phyloP scores from a whole-genome alignment of 2,888 invertebrate genomes.

The Diarsia mendica region DNA sequence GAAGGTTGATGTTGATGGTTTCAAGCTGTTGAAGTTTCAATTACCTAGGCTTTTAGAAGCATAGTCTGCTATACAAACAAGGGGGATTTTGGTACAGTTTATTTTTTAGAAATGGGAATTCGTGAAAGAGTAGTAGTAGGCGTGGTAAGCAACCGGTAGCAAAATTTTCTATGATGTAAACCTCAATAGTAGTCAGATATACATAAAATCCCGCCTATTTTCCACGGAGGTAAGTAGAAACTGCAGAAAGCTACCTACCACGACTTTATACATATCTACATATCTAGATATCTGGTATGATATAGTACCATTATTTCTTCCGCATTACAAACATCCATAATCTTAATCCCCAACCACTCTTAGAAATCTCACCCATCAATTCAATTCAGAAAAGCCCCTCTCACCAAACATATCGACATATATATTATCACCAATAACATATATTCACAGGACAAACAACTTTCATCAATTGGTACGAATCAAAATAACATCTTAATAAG shows the following conservation, averaged over 20 bases:
- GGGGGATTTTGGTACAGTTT: background rate
- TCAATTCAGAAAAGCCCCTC: background rate
- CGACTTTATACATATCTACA: background rate
- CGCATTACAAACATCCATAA: background rate
- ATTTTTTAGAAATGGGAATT: too few species aligned
- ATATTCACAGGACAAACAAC: slow-evolving; percentile 62
- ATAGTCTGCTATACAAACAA: background rate
- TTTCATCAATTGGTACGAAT: slow-evolving; percentile 67
- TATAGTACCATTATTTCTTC: background rate
- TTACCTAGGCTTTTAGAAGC: background rate
- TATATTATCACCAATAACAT: slow-evolving; percentile 29
- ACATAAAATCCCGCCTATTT: too few species aligned
- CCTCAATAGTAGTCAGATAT: too few species aligned
- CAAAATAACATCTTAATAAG: slow-evolving; percentile 78
- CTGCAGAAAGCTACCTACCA: too few species aligned
- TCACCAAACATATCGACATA: slow-evolving; percentile 11
- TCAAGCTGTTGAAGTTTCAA: background rate
- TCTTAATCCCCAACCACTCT: background rate
- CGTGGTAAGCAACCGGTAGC: background rate
- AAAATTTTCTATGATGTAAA: background rate
- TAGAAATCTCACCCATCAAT: background rate
- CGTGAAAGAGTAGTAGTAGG: background rate
- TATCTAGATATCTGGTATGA: background rate
- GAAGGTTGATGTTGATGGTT: background rate
- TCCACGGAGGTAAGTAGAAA: too few species aligned